Evolutionary conservation across 2,888 invertebrate species (phyloP).

Genomic region (Watsonalla cultraria): DNA sequence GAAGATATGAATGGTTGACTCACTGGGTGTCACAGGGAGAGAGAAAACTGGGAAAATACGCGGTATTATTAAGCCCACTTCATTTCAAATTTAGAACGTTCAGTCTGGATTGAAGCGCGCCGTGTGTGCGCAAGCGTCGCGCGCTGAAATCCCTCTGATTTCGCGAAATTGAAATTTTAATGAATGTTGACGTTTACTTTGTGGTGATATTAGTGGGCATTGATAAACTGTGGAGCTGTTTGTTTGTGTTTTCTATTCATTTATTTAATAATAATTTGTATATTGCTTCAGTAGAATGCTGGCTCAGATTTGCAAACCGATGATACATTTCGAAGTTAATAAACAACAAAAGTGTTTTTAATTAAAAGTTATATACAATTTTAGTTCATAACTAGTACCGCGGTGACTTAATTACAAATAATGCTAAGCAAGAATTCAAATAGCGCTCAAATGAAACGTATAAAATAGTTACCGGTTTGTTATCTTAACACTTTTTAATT

Average conservation of each 20-base stretch:
- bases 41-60: constrained; percentile 68
- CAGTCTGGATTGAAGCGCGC: constrained; percentile 59
- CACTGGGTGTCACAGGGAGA: constrained; percentile 49
- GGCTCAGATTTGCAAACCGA: too few species aligned
- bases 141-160: constrained; percentile 10
- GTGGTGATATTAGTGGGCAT: not conserved
- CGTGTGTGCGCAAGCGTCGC: constrained; percentile 56
- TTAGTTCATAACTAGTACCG: too few species aligned
- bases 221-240: not conserved
- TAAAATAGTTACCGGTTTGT: too few species aligned
- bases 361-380: too few species aligned
- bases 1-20: constrained; percentile 49
- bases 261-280: not conserved
- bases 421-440: too few species aligned
- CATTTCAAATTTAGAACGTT: constrained; percentile 71
- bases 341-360: too few species aligned
- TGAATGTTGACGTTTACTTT: not conserved
- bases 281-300: too few species aligned
- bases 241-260: not conserved
- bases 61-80: constrained; percentile 72
- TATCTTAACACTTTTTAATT: too few species aligned
- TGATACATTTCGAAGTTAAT: too few species aligned
- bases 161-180: not conserved
- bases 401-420: too few species aligned
- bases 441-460: too few species aligned